Evolutionary conservation across 2,113 vertebrate genomes (phyloP).

Genomic region (Tinamus guttatus): DNA sequence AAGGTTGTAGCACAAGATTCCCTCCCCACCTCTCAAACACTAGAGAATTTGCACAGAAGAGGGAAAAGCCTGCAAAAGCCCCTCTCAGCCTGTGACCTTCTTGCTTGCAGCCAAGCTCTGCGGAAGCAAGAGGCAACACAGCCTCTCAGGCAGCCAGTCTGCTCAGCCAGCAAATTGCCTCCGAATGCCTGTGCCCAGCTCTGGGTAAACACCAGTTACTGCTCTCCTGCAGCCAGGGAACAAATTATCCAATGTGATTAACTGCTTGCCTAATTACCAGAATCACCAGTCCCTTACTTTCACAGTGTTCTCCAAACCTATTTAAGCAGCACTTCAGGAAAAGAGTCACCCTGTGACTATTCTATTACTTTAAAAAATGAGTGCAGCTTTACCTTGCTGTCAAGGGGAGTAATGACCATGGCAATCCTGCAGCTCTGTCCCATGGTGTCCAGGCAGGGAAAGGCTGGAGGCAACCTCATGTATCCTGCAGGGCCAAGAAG

Average conservation of each 20-base stretch:
- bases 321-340: neutral
- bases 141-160: neutral
- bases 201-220: neutral
- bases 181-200: neutral
- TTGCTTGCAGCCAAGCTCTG: neutral
- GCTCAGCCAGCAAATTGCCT: neutral
- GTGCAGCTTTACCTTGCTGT: accelerated
- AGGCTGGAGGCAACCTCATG: neutral
- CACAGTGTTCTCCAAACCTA: neutral
- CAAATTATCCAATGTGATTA: neutral
- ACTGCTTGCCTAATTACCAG: neutral
- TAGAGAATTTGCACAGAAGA: neutral
- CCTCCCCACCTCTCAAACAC: neutral
- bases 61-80: neutral
- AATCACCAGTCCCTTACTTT: neutral
- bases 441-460: accelerated
- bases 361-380: neutral
- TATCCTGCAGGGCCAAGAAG: neutral
- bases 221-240: accelerated
- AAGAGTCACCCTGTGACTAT: neutral
- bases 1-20: neutral
- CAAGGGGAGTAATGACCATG: accelerated
- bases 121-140: neutral
- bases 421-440: neutral
- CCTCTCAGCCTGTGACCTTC: neutral